Evolutionary conservation across 1,140 invertebrate species (phyloP).

Genomic region (Oryzaephilus surinamensis): DNA sequence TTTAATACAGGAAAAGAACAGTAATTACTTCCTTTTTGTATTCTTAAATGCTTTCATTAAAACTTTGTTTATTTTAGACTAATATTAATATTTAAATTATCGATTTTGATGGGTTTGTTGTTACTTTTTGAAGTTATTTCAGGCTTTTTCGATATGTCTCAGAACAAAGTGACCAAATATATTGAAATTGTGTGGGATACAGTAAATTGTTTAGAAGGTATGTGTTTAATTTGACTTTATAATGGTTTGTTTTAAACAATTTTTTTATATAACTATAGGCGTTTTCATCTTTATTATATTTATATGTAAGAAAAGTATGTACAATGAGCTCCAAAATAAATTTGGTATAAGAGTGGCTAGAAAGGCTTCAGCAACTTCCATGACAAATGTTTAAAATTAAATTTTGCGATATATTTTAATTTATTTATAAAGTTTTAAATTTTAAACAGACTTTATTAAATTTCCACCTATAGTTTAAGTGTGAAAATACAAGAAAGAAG

Average conservation of each 20-base stretch:
- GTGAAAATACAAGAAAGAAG: no score
- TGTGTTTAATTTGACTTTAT: not conserved
- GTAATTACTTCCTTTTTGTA: not conserved
- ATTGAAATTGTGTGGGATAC: slow-evolving; percentile 17
- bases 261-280: slow-evolving; percentile 21
- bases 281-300: slow-evolving; percentile 41
- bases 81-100: slow-evolving; percentile 16
- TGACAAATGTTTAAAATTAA: no score
- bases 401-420: no score
- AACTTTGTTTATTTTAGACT: slow-evolving; percentile 15
- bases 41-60: not conserved
- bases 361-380: no score
- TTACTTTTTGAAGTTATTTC: slow-evolving; percentile 19
- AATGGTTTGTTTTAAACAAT: not conserved
- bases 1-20: slow-evolving; percentile 8
- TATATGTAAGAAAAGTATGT: slow-evolving; percentile 41
- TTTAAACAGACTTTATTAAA: no score
- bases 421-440: no score
- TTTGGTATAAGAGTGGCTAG: slow-evolving; percentile 1
- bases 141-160: slow-evolving; percentile 13
- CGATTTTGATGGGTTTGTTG: slow-evolving; percentile 16
- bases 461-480: no score
- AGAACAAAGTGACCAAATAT: slow-evolving; percentile 9
- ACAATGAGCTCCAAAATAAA: slow-evolving; percentile 25
- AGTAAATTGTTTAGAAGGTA: slow-evolving; percentile 20